A percentile compares a stretch with the other conserved stretches of the same genome.
Conservation (phyloP, 2,797 vertebrate genomes). For the Leptoclinus maculatus region DNA sequence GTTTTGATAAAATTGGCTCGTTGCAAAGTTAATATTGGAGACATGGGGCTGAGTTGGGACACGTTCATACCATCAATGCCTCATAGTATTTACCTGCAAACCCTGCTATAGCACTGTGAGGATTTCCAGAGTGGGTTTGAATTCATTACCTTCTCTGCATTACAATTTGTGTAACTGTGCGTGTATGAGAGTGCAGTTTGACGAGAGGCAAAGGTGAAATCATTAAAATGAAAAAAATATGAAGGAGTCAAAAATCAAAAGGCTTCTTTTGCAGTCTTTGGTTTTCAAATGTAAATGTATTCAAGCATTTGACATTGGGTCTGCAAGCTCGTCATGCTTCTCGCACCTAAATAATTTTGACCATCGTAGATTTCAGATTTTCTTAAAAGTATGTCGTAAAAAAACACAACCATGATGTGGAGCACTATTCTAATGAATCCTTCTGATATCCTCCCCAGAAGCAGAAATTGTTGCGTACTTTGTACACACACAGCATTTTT, state of each 20-base stretch:
- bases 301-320: slow-evolving; percentile 2
- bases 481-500: not conserved
- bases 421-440: slow-evolving; percentile 1
- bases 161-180: slow-evolving; percentile 17
- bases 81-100: slow-evolving; percentile 20
- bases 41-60: slow-evolving; percentile 9
- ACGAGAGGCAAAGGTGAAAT: slow-evolving; percentile 11
- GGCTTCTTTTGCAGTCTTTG: not conserved
- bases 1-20: not conserved
- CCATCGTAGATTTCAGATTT: not conserved
- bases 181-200: not conserved
- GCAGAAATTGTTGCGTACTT: slow-evolving; percentile 21
- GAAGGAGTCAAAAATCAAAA: not conserved
- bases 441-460: not conserved
- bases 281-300: not conserved
- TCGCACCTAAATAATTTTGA: not conserved
- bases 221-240: not conserved
- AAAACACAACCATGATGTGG: not conserved
- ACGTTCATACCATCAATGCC: not conserved
- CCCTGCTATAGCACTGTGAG: slow-evolving; percentile 12
- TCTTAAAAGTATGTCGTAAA: not conserved
- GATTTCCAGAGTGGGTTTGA: slow-evolving; percentile 25
- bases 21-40: slow-evolving; percentile 16
- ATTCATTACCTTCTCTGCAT: slow-evolving; percentile 39
- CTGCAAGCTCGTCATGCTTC: not conserved